Evolutionary conservation across 2,888 invertebrate genomes (phyloP), one percentile per base, ranked within the genome.

Genomic region (Parelbella ahira): DNA sequence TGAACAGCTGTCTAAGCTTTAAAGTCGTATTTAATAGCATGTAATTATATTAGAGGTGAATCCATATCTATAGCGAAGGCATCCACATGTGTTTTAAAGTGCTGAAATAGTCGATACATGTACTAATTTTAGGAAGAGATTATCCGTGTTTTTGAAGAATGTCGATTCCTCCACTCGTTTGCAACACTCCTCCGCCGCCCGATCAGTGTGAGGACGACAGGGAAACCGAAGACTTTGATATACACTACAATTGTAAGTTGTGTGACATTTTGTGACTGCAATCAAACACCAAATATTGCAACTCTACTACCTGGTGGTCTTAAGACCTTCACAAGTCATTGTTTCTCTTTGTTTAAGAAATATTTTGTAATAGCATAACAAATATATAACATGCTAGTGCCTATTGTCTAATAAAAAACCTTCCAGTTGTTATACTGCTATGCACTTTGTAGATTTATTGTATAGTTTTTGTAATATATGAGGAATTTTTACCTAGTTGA

Each of bases 131-230:
- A 21, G 20, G 7, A 36, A 36, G 11, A 36, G 12, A 18, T 13
- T 29, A 36, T 34, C 29, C 28, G 21, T 29, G 15, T 23, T 24
- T 34, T 13, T 23, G 34, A 19, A 82, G 60, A 60, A 90, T 90
- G 90, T 90, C 90, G 63, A 89, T 91, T 68, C 91, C 91, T 69
- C 91, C 91, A 48, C 81, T 91, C 55, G 90, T 91, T 58, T 90
- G 91, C 57, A 90, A 90, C 45, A 90, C 91, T 57, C 91, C 91
- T 58, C 91, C 91, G 49, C 91, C 91, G 45, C 86, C 90, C 45
- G 91, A 91, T 52, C 90, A 90, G 60, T 90, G 90, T 48, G 91
- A 90, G 41, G 90, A 90, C 47, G 91, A 91, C 46, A 90, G 91
- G 64, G 91, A 91, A 44, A 68, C 66, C 39, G 84, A 80, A 51